These are phyloP conservation scores for Isotomurus palustris DNA, from an alignment of 2,888 invertebrate species.

Conservation along the genomic window DNA sequence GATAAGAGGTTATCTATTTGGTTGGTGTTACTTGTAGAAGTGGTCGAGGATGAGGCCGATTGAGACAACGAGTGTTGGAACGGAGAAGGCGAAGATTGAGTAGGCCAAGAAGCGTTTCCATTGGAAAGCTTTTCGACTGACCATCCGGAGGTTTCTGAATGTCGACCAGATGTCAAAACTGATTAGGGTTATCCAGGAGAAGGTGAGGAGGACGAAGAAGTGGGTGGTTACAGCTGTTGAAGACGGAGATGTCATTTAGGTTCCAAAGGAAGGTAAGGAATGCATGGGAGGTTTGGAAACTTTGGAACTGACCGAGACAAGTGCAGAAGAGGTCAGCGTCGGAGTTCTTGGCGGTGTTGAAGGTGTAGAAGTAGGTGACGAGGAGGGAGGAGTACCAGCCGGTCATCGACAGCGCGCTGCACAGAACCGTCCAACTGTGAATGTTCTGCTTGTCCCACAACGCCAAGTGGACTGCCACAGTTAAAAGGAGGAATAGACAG, in stretches of 20 bases:
- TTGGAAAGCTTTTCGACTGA: background rate
- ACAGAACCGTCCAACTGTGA: slow-evolving; percentile 22
- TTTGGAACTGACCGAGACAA: slow-evolving; percentile 12
- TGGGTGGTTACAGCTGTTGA: slow-evolving; percentile 28
- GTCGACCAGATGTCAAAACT: slow-evolving; percentile 31
- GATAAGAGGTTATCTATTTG: background rate
- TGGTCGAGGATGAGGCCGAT: slow-evolving; percentile 13
- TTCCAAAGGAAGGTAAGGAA: background rate
- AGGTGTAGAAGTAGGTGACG: slow-evolving; percentile 16
- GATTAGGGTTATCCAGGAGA: slow-evolving; percentile 32
- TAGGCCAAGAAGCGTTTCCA: slow-evolving; percentile 21
- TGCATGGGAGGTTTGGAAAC: background rate
- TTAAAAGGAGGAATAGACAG: slow-evolving; percentile 18
- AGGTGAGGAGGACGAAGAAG: slow-evolving; percentile 26
- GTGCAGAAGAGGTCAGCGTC: slow-evolving; percentile 15
- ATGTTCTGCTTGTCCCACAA: slow-evolving; percentile 35
- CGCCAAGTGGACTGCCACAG: slow-evolving; percentile 21
- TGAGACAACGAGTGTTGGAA: slow-evolving; percentile 17
- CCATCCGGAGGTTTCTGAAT: slow-evolving; percentile 20
- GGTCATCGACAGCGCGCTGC: slow-evolving; percentile 20
- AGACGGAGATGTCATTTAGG: too few species aligned
- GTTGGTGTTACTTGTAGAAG: slow-evolving; percentile 12
- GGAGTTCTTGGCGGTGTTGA: slow-evolving; percentile 4
- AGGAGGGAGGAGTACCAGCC: slow-evolving; percentile 15
- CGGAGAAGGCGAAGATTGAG: slow-evolving; percentile 15